Base-by-base conservation (phyloP, 2,797 vertebrate genomes). In the Leptoclinus maculatus region DNA sequence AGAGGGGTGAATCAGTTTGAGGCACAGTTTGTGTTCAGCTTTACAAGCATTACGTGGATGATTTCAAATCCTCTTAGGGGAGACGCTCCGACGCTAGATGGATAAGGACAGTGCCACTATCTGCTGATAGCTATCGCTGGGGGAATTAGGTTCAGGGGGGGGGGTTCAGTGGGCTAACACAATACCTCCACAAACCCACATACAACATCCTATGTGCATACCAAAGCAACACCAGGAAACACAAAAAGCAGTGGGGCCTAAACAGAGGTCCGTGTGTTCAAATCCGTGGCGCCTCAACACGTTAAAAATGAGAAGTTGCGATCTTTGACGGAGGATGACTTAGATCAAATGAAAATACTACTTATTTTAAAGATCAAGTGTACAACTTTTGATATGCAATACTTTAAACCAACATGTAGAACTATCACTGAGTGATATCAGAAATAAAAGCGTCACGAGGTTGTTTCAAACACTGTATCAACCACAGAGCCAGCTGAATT, bases 61-160 rank as follows among this genome's bases (percentile, higher is more conserved):
- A 74, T 82, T 74, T 83, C 39, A 91, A 92, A 93, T 94, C 91
- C 89, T 93, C 90, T 94, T 91, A 90, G 47, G 45, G 68, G 71
- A 91, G 85, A 84, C 8, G 66, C 77, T 56, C 51, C 17, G 1
- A 77, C 3, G 23, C 67, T 59, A 64, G 49, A 67, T 81, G 85
- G 74, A 84, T 91, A 87, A 88, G 79, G 72, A 77, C 71, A 76
- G 69, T 74, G 78, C 45, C 54, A 65, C 79, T 74, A 66, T 88
- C 80, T 66, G 72, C 78, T 83, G 76, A 90, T 87, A 75, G 66
- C 74, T 54, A 71, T 87, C 47, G 10, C 62, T 60, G 21, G 39
- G 39, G 73, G 90, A 92, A 92, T 93, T 92, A 89, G 86, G 80
- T 81, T 88, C 85, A 76, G 60, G 78, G 80, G 57, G 66, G 66